Base-by-base conservation (phyloP, 2,888 invertebrate species). In the Rapana venosa region DNA sequence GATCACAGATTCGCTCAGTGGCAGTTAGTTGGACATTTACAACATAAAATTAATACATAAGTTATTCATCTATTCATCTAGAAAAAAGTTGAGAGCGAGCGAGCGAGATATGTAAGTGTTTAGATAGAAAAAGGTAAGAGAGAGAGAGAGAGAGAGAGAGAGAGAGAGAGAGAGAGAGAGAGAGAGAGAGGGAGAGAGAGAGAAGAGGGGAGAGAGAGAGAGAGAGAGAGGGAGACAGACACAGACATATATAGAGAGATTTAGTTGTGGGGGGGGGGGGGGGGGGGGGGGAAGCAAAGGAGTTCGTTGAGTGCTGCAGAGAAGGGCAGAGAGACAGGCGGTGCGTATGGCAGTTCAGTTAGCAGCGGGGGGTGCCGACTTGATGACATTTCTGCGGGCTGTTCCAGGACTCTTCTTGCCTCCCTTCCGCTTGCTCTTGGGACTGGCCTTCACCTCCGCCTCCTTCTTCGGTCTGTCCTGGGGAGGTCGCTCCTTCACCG, bases 401-500 rank as follows among this genome's bases (percentile, higher is more conserved):
- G 90, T 88, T 36, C 89, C 87, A 5, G 89, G 89, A 58, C 89
- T 89, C 36, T 85, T 89, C 81, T 91, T 91, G 36, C 88, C 88
- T 20, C 89, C 74, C 87, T 91, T 91, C 58, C 87, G 74, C 77
- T 87, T 89, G 4, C 87, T 77, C 30, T 90, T 90, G 47, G 91
- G 91, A 17, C 93, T 92, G 15, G 90, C 92, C 22, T 93, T 93
- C 87, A 94, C 93, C 13, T 94, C 91, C 56, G 92, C 92, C 35
- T 93, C 93, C 56, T 93, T 93, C 77, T 91, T 92, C 0, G 94
- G 94, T 35, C 95, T 90, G 85, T 94, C 95, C 22, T 94, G 93
- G 20, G 93, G 93, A 85, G 94, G 93, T 58, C 95, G 92, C 70
- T 92, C 93, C 90, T 95, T 95, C 90, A 92, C 93, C 0, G 94